Percentiles rank a stretch among this genome's conserved stretches.
Evolutionary conservation across 2,888 invertebrate species (phyloP).

Genomic region (Eristalis pertinax): DNA sequence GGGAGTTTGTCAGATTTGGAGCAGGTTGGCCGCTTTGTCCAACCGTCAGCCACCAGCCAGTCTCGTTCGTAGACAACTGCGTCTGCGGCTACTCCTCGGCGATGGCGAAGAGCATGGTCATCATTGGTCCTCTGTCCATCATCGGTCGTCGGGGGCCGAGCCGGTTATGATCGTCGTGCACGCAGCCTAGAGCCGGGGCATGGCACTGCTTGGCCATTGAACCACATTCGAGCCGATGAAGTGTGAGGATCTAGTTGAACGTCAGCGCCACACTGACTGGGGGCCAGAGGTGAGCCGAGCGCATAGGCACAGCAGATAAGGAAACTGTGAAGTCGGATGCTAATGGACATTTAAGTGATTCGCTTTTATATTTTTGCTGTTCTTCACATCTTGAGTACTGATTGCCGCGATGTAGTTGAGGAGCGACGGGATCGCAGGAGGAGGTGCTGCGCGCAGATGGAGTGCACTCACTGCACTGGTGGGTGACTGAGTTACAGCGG

Average conservation of each 20-base stretch:
- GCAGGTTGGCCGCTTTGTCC: constrained; percentile 61
- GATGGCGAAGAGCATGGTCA: constrained; percentile 52
- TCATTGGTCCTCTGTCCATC: background rate
- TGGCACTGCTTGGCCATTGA: constrained; percentile 59
- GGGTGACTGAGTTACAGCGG: constrained; percentile 60
- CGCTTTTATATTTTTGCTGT: constrained; percentile 48
- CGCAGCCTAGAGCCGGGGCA: constrained; percentile 16
- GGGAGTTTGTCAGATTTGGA: constrained; percentile 66
- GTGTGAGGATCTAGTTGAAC: constrained; percentile 34
- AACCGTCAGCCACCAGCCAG: constrained; percentile 38
- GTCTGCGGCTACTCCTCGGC: background rate
- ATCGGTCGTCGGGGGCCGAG: constrained; percentile 23
- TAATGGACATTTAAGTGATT: constrained; percentile 72
- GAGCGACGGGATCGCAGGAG: background rate
- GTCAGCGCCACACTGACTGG: background rate
- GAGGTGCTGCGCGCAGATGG: background rate
- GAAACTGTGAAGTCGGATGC: constrained; percentile 65
- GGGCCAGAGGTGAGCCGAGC: constrained; percentile 33
- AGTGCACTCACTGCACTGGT: constrained; percentile 2
- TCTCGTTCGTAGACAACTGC: constrained; percentile 38
- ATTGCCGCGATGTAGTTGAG: background rate
- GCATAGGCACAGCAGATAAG: constrained; percentile 60
- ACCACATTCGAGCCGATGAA: constrained; percentile 62
- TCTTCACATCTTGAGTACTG: background rate
- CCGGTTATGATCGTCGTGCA: constrained; percentile 59